Base-by-base conservation (phyloP, 1,140 invertebrate genomes). In the Littorina saxatilis region DNA sequence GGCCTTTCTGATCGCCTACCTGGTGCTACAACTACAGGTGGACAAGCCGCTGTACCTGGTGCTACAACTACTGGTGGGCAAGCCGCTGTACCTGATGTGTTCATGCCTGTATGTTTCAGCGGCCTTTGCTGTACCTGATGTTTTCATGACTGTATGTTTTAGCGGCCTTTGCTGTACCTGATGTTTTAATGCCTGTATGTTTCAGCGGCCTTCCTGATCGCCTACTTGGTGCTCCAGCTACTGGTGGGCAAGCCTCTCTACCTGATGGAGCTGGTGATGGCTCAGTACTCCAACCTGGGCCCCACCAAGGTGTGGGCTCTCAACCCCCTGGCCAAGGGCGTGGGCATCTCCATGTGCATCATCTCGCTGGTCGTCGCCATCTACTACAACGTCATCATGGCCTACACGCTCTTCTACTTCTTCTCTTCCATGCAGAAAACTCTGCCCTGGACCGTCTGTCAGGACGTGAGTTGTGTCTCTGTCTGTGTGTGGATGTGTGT, bases 291-390 rank as follows among this genome's bases (percentile, higher is more conserved):
- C 29, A 91, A 89, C 39, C 87, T 89, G 52, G 92, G 93, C 52
- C 91, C 92, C 0, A 91, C 92, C 55, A 89, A 85, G 55, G 90
- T 93, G 11, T 93, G 93, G 93, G 86, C 91, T 70, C 90, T 93
- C 87, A 90, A 89, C 80, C 90, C 90, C 0, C 82, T 84, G 43
- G 88, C 88, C 35, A 91, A 91, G 87, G 90, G 90, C 39, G 92
- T 97, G 37, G 96, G 96, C 50, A 96, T 96, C 81, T 96, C 96
- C 84, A 97, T 97, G 96, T 95, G 96, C 40, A 94, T 96, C 55
- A 95, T 97, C 23, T 96, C 96, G 55, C 94, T 95, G 70, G 94
- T 96, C 81, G 96, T 97, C 9, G 96, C 96, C 94, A 94, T 92
- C 50, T 93, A 93, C 85, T 93, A 93, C 86, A 93, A 93, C 82